These are phyloP conservation scores for Xenopus borealis DNA, from an alignment of 2,113 vertebrate genomes.

Conservation along the genomic window DNA sequence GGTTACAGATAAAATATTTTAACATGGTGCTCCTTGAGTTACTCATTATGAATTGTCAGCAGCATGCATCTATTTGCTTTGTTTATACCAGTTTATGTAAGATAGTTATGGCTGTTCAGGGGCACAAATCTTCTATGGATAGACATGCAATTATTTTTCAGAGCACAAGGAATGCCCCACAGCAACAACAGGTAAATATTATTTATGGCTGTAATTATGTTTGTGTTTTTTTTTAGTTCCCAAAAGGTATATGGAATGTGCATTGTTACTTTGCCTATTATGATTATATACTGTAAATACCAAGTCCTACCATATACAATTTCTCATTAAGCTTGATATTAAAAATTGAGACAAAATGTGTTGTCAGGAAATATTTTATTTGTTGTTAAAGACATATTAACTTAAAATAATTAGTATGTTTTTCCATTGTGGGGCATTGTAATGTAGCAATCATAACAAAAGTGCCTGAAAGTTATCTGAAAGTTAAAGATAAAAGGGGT, in stretches of 20 bases:
- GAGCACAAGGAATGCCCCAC: not conserved
- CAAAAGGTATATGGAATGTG: not conserved
- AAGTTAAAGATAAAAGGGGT: too few relatives aligned
- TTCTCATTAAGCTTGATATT: too few relatives aligned
- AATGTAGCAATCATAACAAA: too few relatives aligned
- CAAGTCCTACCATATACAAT: too few relatives aligned
- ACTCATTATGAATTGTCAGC: conserved; percentile 23
- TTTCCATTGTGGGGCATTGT: too few relatives aligned
- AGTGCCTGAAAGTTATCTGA: too few relatives aligned
- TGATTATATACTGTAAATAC: too few relatives aligned
- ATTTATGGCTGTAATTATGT: not conserved
- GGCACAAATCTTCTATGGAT: not conserved
- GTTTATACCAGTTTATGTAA: not conserved
- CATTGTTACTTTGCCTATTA: not conserved
- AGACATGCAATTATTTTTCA: not conserved
- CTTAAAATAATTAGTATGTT: too few relatives aligned
- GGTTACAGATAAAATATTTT: conserved; percentile 8
- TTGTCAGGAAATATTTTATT: too few relatives aligned
- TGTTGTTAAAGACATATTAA: too few relatives aligned
- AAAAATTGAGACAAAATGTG: too few relatives aligned
- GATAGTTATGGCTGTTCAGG: too few relatives aligned
- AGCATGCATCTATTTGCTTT: not conserved
- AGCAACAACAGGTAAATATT: not conserved
- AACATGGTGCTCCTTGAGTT: not conserved
- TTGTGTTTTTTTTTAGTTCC: not conserved